A percentile compares a stretch with the other conserved stretches of the same genome.
phyloP scores from a whole-genome alignment of 2,113 vertebrate genomes.

The Aramus guarauna region DNA sequence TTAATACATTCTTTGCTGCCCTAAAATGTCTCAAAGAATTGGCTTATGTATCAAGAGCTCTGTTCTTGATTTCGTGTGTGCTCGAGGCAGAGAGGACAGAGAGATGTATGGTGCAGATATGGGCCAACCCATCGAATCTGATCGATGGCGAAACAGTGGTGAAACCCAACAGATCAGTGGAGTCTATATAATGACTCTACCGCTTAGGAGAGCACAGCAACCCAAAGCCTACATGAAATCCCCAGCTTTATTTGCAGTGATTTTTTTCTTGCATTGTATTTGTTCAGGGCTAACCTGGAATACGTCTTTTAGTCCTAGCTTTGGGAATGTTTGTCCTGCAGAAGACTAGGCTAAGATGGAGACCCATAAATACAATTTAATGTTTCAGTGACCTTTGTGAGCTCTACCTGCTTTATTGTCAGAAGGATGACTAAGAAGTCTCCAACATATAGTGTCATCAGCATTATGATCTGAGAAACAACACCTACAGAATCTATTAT shows the following conservation, averaged over 20 bases:
- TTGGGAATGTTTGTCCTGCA: neutral
- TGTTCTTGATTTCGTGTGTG: neutral
- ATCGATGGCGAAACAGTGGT: neutral
- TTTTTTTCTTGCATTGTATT: neutral
- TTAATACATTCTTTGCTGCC: neutral
- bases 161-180: neutral
- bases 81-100: neutral
- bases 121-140: neutral
- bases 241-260: neutral
- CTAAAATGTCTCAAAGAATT: neutral
- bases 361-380: neutral
- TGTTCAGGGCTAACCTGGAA: neutral
- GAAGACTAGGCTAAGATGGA: neutral
- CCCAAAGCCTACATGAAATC: neutral
- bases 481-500: conserved; percentile 99
- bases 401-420: conserved; percentile 73
- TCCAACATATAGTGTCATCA: conserved; percentile 83
- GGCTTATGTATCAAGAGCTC: neutral
- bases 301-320: neutral
- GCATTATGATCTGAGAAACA: conserved; percentile 89
- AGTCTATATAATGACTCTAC: neutral
- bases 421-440: conserved; percentile 77
- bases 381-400: neutral
- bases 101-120: neutral
- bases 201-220: neutral